Base-by-base conservation (phyloP, 2,113 vertebrate species). In the Sapajus apella region DNA sequence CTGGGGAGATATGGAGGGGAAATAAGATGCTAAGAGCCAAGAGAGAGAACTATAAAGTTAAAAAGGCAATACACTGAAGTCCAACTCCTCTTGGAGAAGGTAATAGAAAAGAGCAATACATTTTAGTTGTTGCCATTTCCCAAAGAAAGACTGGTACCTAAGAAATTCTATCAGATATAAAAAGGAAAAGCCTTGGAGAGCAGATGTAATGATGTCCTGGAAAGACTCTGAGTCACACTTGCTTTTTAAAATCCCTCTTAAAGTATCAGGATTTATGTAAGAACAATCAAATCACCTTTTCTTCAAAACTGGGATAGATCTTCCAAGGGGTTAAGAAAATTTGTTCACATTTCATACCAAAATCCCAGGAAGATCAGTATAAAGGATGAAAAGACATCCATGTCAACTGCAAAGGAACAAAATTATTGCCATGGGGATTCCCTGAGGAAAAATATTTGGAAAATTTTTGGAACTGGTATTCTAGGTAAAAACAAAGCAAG, bases 141-240 rank as follows among this genome's bases (percentile, higher is more conserved):
- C 21, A 82, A 93, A 81, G 37, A 17, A 84, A 87, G 27, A 77
- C 68, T 35, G 11, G 6, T 66, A 56, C 14, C 68, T 68, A 77
- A 68, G 75, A 77, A 87, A 81, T 50, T 68, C 50, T 66, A 45
- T 87, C 37, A 96, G 64, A 58, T 79, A 55, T 80, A 84, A 96
- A 76, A 56, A 76, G 13, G 18, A 66, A 93, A 86, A 6, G 0
- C 47, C 21, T 82, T 91, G 2, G 50, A 72, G 37, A 95, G 23
- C 8, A 95, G n/a, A 81, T 82, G 61, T 52, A 61, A 91, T 86
- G 58, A 92, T 85, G 68, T 94, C 75, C 52, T 86, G 17, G 47
- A 91, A 68, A 97, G 30, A 73, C 25, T 13, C 50, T 79, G 56
- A 40, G 68, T 72, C 11, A 61, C 40, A 93, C 32, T 13, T 35